Conservation (phyloP, 2,888 invertebrate genomes). For the Marronus borbonicus region DNA sequence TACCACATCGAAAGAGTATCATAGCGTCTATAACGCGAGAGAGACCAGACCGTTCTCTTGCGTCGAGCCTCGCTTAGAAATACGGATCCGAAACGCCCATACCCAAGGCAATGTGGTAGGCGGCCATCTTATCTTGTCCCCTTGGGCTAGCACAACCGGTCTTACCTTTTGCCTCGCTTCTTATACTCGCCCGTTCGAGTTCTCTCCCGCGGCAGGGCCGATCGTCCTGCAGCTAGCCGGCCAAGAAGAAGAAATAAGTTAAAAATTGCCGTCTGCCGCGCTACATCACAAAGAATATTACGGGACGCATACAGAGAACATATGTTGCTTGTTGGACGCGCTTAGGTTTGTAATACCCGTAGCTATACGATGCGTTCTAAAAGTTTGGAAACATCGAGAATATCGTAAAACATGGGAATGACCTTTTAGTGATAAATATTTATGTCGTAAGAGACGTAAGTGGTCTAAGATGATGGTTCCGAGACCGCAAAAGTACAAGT, state of each 20-base stretch:
- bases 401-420: too few relatives aligned
- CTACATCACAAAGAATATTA: constrained; percentile 45
- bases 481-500: too few relatives aligned
- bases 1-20: constrained; percentile 11
- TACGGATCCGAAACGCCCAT: constrained; percentile 58
- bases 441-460: too few relatives aligned
- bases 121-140: constrained; percentile 61
- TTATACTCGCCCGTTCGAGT: constrained; percentile 7
- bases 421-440: too few relatives aligned
- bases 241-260: constrained; percentile 5
- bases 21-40: neutral
- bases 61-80: neutral
- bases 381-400: neutral
- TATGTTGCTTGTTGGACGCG: neutral
- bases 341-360: neutral
- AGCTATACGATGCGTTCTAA: neutral
- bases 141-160: constrained; percentile 58
- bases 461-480: too few relatives aligned
- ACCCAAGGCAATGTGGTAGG: constrained; percentile 62
- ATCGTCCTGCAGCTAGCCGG: constrained; percentile 23
- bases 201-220: constrained; percentile 28
- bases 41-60: neutral
- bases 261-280: constrained; percentile 41
- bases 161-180: constrained; percentile 52
- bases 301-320: constrained; percentile 1